Conservation (phyloP, 2,113 vertebrate genomes). For the Archilochus colubris region DNA sequence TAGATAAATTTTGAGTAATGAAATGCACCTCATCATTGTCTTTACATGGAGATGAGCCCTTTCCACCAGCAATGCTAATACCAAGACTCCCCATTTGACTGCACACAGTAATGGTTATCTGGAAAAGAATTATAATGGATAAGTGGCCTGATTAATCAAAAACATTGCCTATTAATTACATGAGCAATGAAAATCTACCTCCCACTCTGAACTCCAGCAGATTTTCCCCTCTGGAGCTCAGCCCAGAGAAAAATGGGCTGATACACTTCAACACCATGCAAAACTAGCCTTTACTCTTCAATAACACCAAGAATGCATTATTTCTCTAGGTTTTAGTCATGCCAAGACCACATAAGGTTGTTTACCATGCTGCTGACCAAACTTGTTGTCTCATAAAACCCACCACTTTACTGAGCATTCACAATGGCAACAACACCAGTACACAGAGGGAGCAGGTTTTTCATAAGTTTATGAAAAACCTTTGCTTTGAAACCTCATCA, state of each 20-base stretch:
- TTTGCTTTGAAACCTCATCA: not conserved
- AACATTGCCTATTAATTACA: not conserved
- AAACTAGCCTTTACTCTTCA: not conserved
- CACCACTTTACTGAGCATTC: not conserved
- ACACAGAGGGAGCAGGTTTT: not conserved
- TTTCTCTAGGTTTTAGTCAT: not conserved
- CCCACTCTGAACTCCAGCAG: not conserved
- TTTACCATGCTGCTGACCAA: not conserved
- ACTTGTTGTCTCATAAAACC: not conserved
- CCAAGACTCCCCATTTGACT: constrained; percentile 83
- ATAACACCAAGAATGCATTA: not conserved
- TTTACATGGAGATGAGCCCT: constrained; percentile 84
- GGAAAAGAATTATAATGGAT: constrained; percentile 65
- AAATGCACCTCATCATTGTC: constrained; percentile 83
- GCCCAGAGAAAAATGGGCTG: not conserved
- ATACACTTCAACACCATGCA: not conserved
- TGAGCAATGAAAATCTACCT: not conserved
- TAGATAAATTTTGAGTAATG: constrained; percentile 26
- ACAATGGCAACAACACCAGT: not conserved
- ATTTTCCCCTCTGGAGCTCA: not conserved
- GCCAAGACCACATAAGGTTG: not conserved
- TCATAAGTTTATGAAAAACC: not conserved
- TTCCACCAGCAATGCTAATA: constrained; percentile 88
- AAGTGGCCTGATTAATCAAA: constrained; percentile 36
- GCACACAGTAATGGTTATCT: constrained; percentile 83